A percentile compares a stretch with the other conserved stretches of the same genome.
These are phyloP conservation scores for Podarcis siculus DNA, from an alignment of 2,797 vertebrate genomes.

Conservation along the genomic window DNA sequence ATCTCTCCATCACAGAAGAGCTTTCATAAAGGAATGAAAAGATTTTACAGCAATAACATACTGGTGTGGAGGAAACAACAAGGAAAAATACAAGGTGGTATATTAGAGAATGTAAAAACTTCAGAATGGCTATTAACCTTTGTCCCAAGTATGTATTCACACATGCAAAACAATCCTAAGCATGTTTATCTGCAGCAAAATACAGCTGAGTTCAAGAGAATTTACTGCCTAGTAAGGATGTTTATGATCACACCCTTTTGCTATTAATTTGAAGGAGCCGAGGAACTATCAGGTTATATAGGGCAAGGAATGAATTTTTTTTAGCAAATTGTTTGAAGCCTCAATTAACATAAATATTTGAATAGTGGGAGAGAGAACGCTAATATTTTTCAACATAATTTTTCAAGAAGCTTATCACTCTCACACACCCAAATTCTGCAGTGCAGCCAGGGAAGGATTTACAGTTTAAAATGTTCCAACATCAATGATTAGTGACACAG, in stretches of 20 bases:
- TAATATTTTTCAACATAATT: conserved; percentile 62
- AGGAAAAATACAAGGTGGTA: conserved; percentile 42
- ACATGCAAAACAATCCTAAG: neutral
- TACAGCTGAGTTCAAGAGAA: neutral
- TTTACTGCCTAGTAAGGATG: neutral
- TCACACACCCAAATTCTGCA: neutral
- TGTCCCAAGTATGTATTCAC: conserved; percentile 82
- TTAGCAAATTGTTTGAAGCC: conserved; percentile 77
- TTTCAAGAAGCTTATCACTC: conserved; percentile 68
- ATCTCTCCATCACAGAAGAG: conserved; percentile 41
- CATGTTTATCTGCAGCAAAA: neutral
- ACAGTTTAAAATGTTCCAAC: conserved; percentile 72
- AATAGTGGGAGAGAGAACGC: conserved; percentile 59
- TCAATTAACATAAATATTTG: conserved; percentile 60
- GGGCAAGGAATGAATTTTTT: conserved; percentile 80
- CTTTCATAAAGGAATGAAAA: conserved; percentile 69
- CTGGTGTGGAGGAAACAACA: conserved; percentile 27
- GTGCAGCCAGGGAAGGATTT: conserved; percentile 71
- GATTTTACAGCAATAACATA: conserved; percentile 73
- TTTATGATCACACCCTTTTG: conserved; percentile 72
- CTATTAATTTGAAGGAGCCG: conserved; percentile 83
- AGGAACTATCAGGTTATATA: conserved; percentile 77
- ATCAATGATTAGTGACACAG: conserved; percentile 80
- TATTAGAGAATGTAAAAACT: conserved; percentile 75
- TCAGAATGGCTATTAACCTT: conserved; percentile 77